phyloP scores from a whole-genome alignment of 2,113 vertebrate genomes.

The Phyllopteryx taeniolatus region DNA sequence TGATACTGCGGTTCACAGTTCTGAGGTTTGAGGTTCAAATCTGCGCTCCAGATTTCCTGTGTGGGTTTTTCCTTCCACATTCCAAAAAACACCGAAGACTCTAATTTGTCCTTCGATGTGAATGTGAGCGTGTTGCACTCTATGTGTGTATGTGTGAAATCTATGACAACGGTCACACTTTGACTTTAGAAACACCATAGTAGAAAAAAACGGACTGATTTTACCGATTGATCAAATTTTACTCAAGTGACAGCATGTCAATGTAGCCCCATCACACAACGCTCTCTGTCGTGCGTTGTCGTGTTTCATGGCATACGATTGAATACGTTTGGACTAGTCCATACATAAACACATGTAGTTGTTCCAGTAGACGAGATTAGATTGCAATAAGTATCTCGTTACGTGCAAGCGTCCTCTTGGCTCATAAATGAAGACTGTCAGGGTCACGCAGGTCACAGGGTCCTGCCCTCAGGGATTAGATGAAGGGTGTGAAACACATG shows the following conservation, averaged over 20 bases:
- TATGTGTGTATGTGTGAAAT: too few species aligned
- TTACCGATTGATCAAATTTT: not conserved
- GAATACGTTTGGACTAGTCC: slow-evolving; percentile 16
- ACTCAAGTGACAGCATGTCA: not conserved
- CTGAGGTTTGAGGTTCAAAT: not conserved
- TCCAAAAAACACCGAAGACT: too few species aligned
- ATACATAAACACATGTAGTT: slow-evolving; percentile 22
- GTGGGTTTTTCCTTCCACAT: not conserved
- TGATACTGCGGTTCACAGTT: too few species aligned
- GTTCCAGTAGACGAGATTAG: slow-evolving; percentile 44
- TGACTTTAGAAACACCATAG: too few species aligned
- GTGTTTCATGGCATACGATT: not conserved
- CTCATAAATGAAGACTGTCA: slow-evolving; percentile 40
- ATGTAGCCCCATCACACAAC: not conserved
- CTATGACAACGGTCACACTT: too few species aligned
- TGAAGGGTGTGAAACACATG: slow-evolving; percentile 29
- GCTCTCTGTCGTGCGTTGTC: slow-evolving; percentile 8
- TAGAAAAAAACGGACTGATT: not conserved
- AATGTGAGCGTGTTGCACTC: too few species aligned
- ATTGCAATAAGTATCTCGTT: slow-evolving; percentile 34
- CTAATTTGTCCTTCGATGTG: too few species aligned
- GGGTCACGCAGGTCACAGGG: slow-evolving; percentile 39
- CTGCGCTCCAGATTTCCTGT: not conserved
- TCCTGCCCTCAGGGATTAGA: slow-evolving; percentile 34
- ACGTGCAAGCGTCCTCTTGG: slow-evolving; percentile 18